phyloP scores from a whole-genome alignment of 2,797 vertebrate species.

The Streptopelia turtur region DNA sequence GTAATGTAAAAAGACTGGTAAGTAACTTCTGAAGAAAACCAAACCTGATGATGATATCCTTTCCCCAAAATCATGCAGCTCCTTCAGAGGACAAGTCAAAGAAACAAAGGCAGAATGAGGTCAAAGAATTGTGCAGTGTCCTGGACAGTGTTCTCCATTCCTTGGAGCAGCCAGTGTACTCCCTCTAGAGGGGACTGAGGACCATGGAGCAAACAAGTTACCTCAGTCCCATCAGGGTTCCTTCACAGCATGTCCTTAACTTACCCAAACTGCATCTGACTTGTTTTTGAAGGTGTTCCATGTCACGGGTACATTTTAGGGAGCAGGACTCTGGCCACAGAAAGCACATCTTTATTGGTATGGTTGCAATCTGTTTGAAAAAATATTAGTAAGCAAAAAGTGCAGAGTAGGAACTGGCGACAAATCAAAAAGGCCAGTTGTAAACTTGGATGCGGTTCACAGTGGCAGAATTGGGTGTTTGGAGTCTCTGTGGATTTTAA shows the following conservation, averaged over 20 bases:
- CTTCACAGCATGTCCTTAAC: neutral
- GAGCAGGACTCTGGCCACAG: neutral
- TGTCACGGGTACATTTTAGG: neutral
- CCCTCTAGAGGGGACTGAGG: constrained; percentile 49
- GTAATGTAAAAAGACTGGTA: neutral
- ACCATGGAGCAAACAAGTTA: neutral
- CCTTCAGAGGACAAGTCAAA: neutral
- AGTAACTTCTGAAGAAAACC: neutral
- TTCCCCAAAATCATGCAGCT: neutral
- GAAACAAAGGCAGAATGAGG: neutral
- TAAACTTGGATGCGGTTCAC: neutral
- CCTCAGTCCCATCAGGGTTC: neutral
- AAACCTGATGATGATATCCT: neutral
- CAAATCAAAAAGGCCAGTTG: neutral
- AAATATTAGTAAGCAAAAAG: neutral
- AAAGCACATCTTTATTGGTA: neutral
- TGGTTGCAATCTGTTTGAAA: neutral
- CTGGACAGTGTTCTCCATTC: neutral
- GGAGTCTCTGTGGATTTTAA: neutral
- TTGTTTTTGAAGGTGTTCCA: neutral
- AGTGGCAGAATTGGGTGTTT: neutral
- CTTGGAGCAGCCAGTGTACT: constrained; percentile 10
- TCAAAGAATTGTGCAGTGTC: neutral
- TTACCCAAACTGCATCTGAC: neutral
- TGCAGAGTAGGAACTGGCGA: neutral